phyloP scores from a whole-genome alignment of 2,888 invertebrate species.

The Aspidiotus rigidus region DNA sequence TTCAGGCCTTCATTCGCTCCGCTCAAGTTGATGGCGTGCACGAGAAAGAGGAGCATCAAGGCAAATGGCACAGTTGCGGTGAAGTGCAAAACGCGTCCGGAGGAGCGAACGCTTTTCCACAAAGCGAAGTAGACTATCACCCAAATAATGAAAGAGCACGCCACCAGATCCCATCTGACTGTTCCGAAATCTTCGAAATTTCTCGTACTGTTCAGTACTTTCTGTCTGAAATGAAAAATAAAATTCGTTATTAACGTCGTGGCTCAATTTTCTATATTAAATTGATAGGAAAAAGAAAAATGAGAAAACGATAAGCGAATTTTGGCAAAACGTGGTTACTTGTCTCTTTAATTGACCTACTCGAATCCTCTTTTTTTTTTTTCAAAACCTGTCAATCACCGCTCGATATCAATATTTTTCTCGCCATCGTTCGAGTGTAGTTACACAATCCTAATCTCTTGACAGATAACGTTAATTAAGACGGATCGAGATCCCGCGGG shows the following conservation, averaged over 20 bases:
- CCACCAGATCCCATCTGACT: constrained; percentile 79
- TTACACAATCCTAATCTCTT: too few relatives aligned
- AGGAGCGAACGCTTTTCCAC: constrained; percentile 94
- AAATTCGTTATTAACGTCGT: neutral
- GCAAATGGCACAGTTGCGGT: constrained; percentile 88
- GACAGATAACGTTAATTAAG: too few relatives aligned
- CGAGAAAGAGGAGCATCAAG: constrained; percentile 74
- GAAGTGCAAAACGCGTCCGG: constrained; percentile 80
- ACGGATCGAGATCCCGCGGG: too few relatives aligned
- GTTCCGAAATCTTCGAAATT: constrained; percentile 74
- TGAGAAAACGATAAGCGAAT: neutral
- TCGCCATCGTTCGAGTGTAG: too few relatives aligned
- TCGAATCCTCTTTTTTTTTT: too few relatives aligned
- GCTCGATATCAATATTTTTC: too few relatives aligned
- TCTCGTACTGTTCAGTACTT: constrained; percentile 71
- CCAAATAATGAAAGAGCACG: constrained; percentile 86
- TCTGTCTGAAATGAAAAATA: constrained; percentile 51
- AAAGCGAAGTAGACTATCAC: constrained; percentile 88
- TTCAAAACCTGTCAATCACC: too few relatives aligned
- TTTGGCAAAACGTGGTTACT: too few relatives aligned
- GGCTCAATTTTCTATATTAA: neutral
- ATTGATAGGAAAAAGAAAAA: neutral
- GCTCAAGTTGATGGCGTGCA: constrained; percentile 78
- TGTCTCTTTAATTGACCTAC: too few relatives aligned
- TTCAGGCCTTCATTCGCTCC: constrained; percentile 76